Base-by-base conservation (phyloP, 2,797 vertebrate genomes). In the Acipenser oxyrinchus region DNA sequence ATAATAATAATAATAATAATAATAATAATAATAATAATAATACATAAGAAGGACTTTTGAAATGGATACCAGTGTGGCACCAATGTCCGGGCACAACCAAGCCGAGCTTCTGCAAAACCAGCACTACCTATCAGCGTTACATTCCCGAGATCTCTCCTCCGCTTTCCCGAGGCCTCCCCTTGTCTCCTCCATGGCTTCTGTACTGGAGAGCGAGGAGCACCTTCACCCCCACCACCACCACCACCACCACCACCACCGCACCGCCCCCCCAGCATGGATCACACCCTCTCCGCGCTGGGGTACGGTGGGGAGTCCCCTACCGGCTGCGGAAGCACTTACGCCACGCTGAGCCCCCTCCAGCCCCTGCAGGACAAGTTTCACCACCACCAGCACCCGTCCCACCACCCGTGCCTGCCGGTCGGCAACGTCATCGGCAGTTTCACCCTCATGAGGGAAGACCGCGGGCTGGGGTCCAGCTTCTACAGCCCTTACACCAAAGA, bases 291-390 rank as follows among this genome's bases (percentile, higher is more conserved):
- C 0, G 87, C 87, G 0, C 75, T 92, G 66, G 90, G 89, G 60
- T 92, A 92, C 69, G 86, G 90, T 4, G 89, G 90, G 11, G 92
- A 93, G 71, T 88, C 89, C 10, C 89, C 90, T 12, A 84, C 84
- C 51, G 79, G 82, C 69, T 77, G 86, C 0, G 86, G 88, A 55
- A 89, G 86, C 80, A 91, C 90, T 75, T 93, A 93, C 78, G 90
- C 91, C 78, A 92, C 92, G 2, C 75, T 93, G 75, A 92, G 90
- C 1, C 91, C 91, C 0, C 70, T 93, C 68, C 91, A 93, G 80
- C 91, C 90, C 2, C 89, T 92, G 3, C 88, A 91, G 0, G 91
- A 93, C 79, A 92, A 92, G 80, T 92, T 91, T 77, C 91, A 91
- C 76, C 90, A 90, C 60, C 87, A 81, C 62, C 87, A 86, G 72